Evolutionary conservation across 2,113 vertebrate species (phyloP).

Genomic region (Megaptera novaeangliae): DNA sequence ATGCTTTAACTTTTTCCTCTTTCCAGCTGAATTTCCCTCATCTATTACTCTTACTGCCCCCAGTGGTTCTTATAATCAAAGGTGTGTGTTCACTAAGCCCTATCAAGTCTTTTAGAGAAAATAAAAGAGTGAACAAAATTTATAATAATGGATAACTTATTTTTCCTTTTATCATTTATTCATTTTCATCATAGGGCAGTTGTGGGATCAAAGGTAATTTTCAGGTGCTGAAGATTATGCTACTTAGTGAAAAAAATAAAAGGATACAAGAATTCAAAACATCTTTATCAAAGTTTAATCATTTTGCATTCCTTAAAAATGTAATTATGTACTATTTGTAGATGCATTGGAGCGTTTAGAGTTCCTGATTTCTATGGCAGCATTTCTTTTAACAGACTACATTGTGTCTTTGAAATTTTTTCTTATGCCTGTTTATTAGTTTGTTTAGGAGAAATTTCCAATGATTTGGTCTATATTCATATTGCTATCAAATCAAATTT

Average conservation of each 20-base stretch:
- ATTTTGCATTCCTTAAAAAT: not conserved
- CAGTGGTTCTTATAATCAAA: not conserved
- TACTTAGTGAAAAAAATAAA: not conserved
- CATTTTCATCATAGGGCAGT: not conserved
- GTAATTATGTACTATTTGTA: not conserved
- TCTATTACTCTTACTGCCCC: not conserved
- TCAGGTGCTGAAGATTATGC: not conserved
- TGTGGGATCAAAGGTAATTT: not conserved
- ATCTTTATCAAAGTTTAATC: not conserved
- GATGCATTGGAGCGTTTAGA: not conserved
- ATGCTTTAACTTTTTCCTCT: not conserved
- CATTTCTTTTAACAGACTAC: not conserved
- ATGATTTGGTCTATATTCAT: not conserved
- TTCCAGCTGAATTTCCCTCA: not conserved
- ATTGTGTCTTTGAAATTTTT: not conserved
- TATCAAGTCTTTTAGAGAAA: not conserved
- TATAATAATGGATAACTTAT: not conserved
- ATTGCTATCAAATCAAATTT: not conserved
- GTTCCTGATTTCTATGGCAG: not conserved
- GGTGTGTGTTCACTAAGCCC: not conserved
- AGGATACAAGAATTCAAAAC: not conserved
- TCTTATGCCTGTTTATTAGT: not conserved
- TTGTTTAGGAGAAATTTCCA: not conserved
- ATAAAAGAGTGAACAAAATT: not conserved
- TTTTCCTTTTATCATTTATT: not conserved